Base-by-base conservation (phyloP, 2,113 vertebrate species). In the Hippocampus zosterae region DNA sequence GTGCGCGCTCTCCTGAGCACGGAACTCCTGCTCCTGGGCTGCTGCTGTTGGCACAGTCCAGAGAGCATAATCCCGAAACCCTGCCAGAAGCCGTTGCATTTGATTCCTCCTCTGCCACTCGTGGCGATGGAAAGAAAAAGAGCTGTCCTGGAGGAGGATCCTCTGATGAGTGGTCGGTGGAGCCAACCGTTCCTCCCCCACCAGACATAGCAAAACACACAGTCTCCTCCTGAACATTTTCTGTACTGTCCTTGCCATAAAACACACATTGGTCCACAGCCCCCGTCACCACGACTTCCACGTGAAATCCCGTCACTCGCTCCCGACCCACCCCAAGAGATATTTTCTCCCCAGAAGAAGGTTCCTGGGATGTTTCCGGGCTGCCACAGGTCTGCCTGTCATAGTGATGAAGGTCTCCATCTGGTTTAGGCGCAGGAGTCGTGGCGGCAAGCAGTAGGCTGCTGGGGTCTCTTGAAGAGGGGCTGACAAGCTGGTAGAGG, bases 211-310 rank as follows among this genome's bases (percentile, higher is more conserved):
- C 93, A 48, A 97, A 89, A 74, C 93, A 90, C 60, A 97, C 95
- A 0, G 95, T 95, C 91, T 97, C 96, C 77, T 96, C 95, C 73
- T 95, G 95, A 74, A 95, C 93, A 25, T 95, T 95, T 87, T 96
- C 95, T 25, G 94, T 92, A 73, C 95, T 93, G 70, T 97, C 96
- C 56, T 96, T 96, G 63, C 96, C 95, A 0, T 95, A 97, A 72
- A 98, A 98, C 57, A 96, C 93, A 37, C 96, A 98, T 25, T 96
- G 95, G 52, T 98, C 96, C 79, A 98, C 96, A 40, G 94, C 96
- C 0, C 96, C 96, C 0, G 96, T 97, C 75, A 98, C 95, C 72
- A 98, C 96, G 82, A 98, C 95, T 21, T 97, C 96, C 82, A 98
- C 96, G 0, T 98, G 96, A 88, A 98, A 98, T 11, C 96, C 95